phyloP scores from a whole-genome alignment of 2,888 invertebrate genomes.

The Rhabditoides inermis region DNA sequence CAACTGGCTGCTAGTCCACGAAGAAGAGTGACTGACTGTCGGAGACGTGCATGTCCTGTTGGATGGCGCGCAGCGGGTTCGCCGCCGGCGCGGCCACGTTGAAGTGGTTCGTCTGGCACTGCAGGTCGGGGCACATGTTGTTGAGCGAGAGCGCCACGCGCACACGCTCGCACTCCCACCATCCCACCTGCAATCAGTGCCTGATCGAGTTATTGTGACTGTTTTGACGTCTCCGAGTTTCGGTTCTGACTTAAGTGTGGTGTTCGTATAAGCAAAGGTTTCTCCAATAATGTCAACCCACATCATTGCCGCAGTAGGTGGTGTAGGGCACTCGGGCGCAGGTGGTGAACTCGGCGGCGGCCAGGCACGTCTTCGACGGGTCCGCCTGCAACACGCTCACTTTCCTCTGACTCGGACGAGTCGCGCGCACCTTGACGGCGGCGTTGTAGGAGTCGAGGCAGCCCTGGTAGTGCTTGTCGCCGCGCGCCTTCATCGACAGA shows the following conservation, averaged over 20 bases:
- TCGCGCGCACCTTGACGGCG: not conserved
- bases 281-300: not conserved
- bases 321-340: not conserved
- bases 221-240: not conserved
- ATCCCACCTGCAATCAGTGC: not conserved
- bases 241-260: not conserved
- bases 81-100: not conserved
- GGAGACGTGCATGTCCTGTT: too few species aligned
- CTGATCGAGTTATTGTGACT: not conserved
- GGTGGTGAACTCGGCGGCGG: not conserved
- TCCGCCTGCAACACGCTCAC: not conserved
- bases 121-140: not conserved
- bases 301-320: not conserved
- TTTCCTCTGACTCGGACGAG: too few species aligned
- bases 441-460: not conserved
- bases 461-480: not conserved
- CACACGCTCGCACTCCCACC: conserved; percentile 1
- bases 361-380: not conserved
- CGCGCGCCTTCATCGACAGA: not conserved
- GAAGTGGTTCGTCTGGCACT: not conserved
- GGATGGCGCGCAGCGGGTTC: too few species aligned
- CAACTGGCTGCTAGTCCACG: too few species aligned
- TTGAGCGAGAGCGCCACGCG: not conserved
- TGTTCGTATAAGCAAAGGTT: too few species aligned
- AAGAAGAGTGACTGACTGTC: too few species aligned